Evolutionary conservation across 2,888 invertebrate genomes (phyloP), one percentile per base, ranked within the genome.

Genomic region (Epirrita christyi): DNA sequence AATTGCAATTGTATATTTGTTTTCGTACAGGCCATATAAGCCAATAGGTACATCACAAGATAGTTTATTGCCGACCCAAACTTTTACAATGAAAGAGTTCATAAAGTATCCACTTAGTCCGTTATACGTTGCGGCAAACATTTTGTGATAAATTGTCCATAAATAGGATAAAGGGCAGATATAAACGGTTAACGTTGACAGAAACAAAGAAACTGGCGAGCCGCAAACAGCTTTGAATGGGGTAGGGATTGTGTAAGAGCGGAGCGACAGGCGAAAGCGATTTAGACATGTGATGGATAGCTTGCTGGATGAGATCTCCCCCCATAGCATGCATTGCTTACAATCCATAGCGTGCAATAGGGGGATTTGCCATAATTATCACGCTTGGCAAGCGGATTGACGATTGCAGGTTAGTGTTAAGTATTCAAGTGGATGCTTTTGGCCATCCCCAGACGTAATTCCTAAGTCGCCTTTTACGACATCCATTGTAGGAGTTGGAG

Each of bases 91-190:
- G 59, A 62, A 54, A 63, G 57, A 67, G 67, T 67, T 66, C 66
- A 70, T 69, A 70, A 75, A 75, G 64, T 71, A 72, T 63, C 70
- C 61, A 66, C 61, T 70, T 65, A 66, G 63, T 60, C 55, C 62
- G 68, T 69, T 71, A 70, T 74, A 68, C 70, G 65, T 61, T 61
- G 71, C 55, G 70, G 69, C 66, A 67, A 74, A 70, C 64, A 63
- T 66, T 71, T 63, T 56, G 68, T 75, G 75, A 83, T 72, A 80
- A 80, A 83, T 78, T 64, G 75, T 67, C 73, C 74, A 74, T 76
- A 81, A 79, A 81, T 74, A 71, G 72, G 75, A 75, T 75, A 73
- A 77, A 73, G 66, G 64, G 64, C 61, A 59, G 66, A 65, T 72
- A 75, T 75, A 76, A 75, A 70, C 70, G 67, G 64, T 68, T 69